Base-by-base conservation (phyloP, 2,113 vertebrate genomes). In the Urocitellus parryii region DNA sequence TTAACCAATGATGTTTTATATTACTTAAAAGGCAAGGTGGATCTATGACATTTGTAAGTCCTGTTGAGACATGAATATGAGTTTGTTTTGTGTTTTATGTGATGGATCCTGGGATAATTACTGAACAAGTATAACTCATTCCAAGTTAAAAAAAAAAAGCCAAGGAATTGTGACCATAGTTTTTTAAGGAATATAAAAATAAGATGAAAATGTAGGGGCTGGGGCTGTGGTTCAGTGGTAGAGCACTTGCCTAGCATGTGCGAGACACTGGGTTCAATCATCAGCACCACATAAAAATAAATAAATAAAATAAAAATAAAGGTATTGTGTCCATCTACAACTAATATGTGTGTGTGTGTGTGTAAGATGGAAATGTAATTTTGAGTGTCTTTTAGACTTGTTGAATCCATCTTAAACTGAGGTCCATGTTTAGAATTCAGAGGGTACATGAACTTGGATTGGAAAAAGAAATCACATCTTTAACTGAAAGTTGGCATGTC, bases 1-100 rank as follows among this genome's bases (percentile, higher is more conserved):
- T 48, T 25, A 96, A 4, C 29, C 56, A 76, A 6, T 32, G 37
- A 67, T 97, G 37, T 79, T 84, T 96, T 88, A 48, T 82, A 65
- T 96, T 92, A 63, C 89, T 92, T 88, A 94, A 53, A 85, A 96
- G 90, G 74, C n/a, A 96, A 48, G 24, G 45, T 48, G 3, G 51
- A 72, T 68, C 63, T 70, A 4, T 92, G 80, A 83, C 6, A 73
- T 91, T 93, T 85, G 42, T 74, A 74, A 95, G 13, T 88, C 53
- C 48, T 74, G 7, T 58, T 73, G 56, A 96, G 20, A 74, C 56
- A 70, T 1, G 22, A 94, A 79, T 65, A 25, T 79, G n/a, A 70
- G 7, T 89, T 29, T 63, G 24, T 67, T 80, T 77, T 78, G 17
- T 70, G 37, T 81, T 92, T 92, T 24, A 48, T 78, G 4, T 61